A percentile compares a stretch with the other conserved stretches of the same genome.
These are phyloP conservation scores for Meteorus colon DNA, from an alignment of 2,888 invertebrate species.

Conservation along the genomic window DNA sequence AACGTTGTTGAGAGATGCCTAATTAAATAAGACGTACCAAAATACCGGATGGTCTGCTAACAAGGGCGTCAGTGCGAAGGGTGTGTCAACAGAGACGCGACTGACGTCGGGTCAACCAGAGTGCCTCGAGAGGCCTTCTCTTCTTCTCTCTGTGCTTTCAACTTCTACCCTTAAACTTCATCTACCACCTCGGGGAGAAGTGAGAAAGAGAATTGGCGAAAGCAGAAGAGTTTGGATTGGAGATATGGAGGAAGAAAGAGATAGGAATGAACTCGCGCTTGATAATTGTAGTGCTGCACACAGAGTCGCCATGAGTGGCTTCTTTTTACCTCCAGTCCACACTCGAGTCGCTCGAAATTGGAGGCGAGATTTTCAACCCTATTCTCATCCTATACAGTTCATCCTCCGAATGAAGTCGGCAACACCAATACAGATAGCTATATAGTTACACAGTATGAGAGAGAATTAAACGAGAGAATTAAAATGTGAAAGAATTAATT, in stretches of 20 bases:
- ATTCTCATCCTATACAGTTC: constrained; percentile 29
- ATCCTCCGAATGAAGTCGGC: not conserved
- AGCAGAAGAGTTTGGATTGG: too few species aligned
- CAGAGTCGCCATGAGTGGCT: constrained; percentile 52
- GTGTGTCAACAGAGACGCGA: constrained; percentile 50
- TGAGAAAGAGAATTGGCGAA: too few species aligned
- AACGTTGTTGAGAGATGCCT: constrained; percentile 69
- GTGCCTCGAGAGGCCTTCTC: constrained; percentile 49
- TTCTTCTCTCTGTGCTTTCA: not conserved
- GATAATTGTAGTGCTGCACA: constrained; percentile 68
- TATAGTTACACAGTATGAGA: not conserved
- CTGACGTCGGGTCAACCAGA: constrained; percentile 43
- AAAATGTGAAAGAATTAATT: not conserved
- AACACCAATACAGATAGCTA: not conserved
- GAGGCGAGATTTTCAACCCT: constrained; percentile 44
- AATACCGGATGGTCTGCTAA: constrained; percentile 54
- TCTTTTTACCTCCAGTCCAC: not conserved
- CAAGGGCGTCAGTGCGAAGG: constrained; percentile 55
- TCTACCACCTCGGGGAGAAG: constrained; percentile 30
- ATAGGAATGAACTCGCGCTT: constrained; percentile 59
- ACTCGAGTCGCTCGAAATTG: constrained; percentile 26
- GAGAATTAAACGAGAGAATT: constrained; percentile 10
- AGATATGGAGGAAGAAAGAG: not conserved
- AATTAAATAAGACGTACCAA: constrained; percentile 71
- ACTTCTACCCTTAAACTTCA: constrained; percentile 28